Evolutionary conservation across 1,140 invertebrate species (phyloP).

Genomic region (Zaprionus africanus): DNA sequence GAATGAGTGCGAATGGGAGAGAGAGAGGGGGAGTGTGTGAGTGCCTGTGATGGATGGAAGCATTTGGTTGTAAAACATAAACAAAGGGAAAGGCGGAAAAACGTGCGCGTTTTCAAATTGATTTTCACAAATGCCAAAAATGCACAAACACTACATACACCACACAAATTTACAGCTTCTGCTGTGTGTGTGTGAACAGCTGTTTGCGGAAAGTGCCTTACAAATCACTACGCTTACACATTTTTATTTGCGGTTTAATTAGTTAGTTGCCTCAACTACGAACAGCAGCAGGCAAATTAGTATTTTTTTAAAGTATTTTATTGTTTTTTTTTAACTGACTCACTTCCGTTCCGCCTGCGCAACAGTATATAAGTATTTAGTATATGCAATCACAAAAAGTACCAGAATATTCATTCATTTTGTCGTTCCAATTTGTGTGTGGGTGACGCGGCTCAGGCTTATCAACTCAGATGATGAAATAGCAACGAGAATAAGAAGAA

Average conservation of each 20-base stretch:
- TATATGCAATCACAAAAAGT: slow-evolving; percentile 1
- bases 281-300: slow-evolving; percentile 15
- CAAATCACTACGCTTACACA: slow-evolving; percentile 59
- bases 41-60: neutral
- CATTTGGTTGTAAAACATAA: slow-evolving; percentile 51
- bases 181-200: slow-evolving; percentile 21
- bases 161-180: neutral
- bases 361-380: slow-evolving; percentile 1
- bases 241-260: slow-evolving; percentile 76
- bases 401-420: slow-evolving; percentile 9
- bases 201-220: slow-evolving; percentile 54
- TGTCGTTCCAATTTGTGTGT: slow-evolving; percentile 24
- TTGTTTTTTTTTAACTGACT: slow-evolving; percentile 31
- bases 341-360: slow-evolving; percentile 51
- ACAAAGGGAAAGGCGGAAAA: slow-evolving; percentile 33
- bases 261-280: slow-evolving; percentile 61
- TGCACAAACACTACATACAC: neutral
- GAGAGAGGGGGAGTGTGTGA: neutral
- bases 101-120: slow-evolving; percentile 64
- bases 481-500: neutral
- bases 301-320: slow-evolving; percentile 31
- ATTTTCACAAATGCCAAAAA: slow-evolving; percentile 47
- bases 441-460: slow-evolving; percentile 23
- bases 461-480: slow-evolving; percentile 27
- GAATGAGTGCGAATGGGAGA: slow-evolving; percentile 1